phyloP scores from a whole-genome alignment of 23 tunicate genomes.

The Halocynthia roretzi region DNA sequence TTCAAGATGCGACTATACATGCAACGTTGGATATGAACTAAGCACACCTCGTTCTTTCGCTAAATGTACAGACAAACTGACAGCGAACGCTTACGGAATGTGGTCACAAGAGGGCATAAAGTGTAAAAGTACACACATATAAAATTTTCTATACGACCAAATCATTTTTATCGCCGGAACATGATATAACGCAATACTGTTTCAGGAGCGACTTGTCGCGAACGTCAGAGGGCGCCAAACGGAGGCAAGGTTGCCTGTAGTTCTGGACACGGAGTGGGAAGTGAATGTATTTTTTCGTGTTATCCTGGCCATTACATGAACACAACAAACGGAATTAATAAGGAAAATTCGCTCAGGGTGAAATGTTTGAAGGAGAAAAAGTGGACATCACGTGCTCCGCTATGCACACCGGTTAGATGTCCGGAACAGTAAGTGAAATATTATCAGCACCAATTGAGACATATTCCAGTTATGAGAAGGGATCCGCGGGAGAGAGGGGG shows the following conservation, averaged over 20 bases:
- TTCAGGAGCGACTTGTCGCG: neutral
- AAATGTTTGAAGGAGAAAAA: slow-evolving; percentile 1
- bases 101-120: slow-evolving; percentile 1
- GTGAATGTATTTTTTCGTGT: neutral
- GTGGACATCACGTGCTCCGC: neutral
- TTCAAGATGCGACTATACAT: neutral
- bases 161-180: neutral
- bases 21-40: slow-evolving; percentile 7
- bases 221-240: neutral
- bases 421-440: neutral
- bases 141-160: neutral
- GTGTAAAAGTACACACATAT: neutral
- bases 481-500: no score
- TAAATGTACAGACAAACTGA: slow-evolving; percentile 1
- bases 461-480: no score
- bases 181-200: neutral
- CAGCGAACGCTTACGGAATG: slow-evolving; percentile 4
- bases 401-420: slow-evolving; percentile 2
- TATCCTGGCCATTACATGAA: slow-evolving; percentile 3
- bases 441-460: no score
- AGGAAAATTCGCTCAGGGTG: neutral
- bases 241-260: neutral
- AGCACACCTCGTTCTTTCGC: neutral
- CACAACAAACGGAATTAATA: neutral
- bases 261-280: slow-evolving; percentile 6